Evolutionary conservation across 1,140 invertebrate species (phyloP), one percentile per base, ranked within the genome.

Genomic region (Drosophila miranda): DNA sequence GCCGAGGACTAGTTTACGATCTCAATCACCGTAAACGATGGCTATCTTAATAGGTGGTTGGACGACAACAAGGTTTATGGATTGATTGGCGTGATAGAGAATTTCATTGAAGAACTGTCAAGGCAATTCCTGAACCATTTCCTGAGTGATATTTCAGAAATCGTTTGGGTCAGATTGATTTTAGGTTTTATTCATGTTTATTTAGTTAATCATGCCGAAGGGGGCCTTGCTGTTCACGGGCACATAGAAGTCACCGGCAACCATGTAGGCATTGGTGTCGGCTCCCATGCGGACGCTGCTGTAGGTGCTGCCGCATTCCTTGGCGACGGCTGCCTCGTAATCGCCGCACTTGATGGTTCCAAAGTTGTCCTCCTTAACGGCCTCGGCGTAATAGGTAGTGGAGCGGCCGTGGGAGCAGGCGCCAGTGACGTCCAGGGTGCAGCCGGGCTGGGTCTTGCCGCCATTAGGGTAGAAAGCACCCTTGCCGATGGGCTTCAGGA

Each of bases 341-440:
- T 84, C 56, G 0, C 13, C 5, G 57, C 82, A 86, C 58, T 84
- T 84, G 2, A 84, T 64, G 52, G 58, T 50, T 16, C 59, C 91
- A 60, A 87, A 87, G 61, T 86, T 69, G 14, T 87, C 70, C 41
- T 64, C 0, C 1, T 23, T 0, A 0, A 87, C 78, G 6, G 78
- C 93, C 87, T 94, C 94, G 3, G 93, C 90, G 68, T 93, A 94
- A 60, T 92, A 94, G 81, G 91, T 89, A 38, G 93, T 93, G 3
- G 94, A 92, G 9, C 92, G 90, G 8, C 71, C 68, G 49, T 93
- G 93, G 28, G 92, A 83, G 67, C 92, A 93, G 14, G 57, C 44
- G 2, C 91, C 91, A n/a, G 69, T 66, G 6, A 92, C 34, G 61
- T 91, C 89, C n/a, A 75, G 2, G 1, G 54, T 14, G 56, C 93